Evolutionary conservation across 2,797 vertebrate species (phyloP).

Genomic region (Cetoscarus ocellatus): DNA sequence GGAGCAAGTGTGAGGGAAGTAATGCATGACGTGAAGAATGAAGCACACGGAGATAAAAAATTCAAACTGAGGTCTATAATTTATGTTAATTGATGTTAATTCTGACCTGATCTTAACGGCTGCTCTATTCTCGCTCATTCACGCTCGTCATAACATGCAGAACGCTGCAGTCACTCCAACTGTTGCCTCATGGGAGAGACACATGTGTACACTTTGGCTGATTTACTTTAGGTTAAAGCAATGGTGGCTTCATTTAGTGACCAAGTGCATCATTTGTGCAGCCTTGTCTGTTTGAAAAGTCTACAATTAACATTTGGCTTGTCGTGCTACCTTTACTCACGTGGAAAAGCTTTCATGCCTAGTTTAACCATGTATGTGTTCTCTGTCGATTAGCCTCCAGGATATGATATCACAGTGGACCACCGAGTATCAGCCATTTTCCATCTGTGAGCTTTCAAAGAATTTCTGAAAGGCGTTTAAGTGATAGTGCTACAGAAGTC

Average conservation of each 20-base stretch:
- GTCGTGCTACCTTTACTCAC: background rate
- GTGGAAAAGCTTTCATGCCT: background rate
- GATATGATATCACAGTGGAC: background rate
- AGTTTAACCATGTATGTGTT: background rate
- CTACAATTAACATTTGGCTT: background rate
- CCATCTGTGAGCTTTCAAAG: background rate
- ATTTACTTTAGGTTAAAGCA: too few relatives aligned
- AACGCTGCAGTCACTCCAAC: background rate
- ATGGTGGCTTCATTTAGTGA: background rate
- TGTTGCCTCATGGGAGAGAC: background rate
- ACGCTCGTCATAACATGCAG: conserved; percentile 21
- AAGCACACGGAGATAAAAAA: conserved; percentile 33
- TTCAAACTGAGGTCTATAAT: conserved; percentile 51
- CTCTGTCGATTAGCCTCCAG: background rate
- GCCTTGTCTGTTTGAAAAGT: background rate
- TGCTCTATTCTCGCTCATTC: conserved; percentile 28
- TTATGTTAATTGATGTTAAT: conserved; percentile 66
- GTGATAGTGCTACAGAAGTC: background rate
- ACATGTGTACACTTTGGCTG: background rate
- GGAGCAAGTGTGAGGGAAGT: conserved; percentile 1
- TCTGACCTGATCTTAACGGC: conserved; percentile 29
- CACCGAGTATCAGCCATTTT: background rate
- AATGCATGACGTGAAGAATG: conserved; percentile 12
- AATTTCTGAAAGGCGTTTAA: background rate
- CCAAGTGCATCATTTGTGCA: too few relatives aligned